Conservation (phyloP, 1,140 invertebrate species). For the Elysia chlorotica region DNA sequence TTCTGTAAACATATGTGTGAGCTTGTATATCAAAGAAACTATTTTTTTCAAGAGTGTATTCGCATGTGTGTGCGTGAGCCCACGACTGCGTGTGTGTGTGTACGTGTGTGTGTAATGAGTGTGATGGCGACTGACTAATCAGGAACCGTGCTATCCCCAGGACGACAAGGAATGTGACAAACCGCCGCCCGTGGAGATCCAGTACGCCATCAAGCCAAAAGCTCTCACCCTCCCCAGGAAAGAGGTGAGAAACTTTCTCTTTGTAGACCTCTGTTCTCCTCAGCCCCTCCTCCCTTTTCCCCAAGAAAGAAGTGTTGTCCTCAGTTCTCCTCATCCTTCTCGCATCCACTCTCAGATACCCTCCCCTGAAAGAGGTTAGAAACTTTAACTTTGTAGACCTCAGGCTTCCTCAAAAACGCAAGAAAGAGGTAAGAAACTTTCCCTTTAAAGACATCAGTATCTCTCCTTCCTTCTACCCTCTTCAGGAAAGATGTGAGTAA, state of each 20-base stretch:
- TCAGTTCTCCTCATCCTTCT: too few species aligned
- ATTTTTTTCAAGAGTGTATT: slow-evolving; percentile 1
- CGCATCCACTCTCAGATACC: too few species aligned
- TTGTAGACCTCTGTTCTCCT: too few species aligned
- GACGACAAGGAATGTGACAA: slow-evolving; percentile 70
- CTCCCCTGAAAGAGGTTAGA: too few species aligned
- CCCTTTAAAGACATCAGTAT: too few species aligned
- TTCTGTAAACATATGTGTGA: slow-evolving; percentile 21
- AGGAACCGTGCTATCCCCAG: slow-evolving; percentile 54
- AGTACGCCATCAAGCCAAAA: slow-evolving; percentile 68
- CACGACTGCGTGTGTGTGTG: not conserved
- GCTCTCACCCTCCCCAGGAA: slow-evolving; percentile 48
- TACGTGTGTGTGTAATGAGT: not conserved
- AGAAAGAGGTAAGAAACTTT: slow-evolving; percentile 55
- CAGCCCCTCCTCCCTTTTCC: too few species aligned
- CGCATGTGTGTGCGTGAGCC: not conserved
- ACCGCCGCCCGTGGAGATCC: slow-evolving; percentile 71
- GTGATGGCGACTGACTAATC: not conserved
- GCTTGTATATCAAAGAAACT: not conserved
- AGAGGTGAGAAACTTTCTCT: slow-evolving; percentile 46
- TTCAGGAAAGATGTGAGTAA: too few species aligned
- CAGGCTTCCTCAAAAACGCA: too few species aligned
- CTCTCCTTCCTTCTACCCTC: too few species aligned
- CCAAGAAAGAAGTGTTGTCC: too few species aligned
- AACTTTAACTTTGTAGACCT: too few species aligned